Percentiles rank a stretch among this genome's conserved stretches.
Conservation (phyloP, 2,797 vertebrate genomes). For the Eospalax fontanierii region DNA sequence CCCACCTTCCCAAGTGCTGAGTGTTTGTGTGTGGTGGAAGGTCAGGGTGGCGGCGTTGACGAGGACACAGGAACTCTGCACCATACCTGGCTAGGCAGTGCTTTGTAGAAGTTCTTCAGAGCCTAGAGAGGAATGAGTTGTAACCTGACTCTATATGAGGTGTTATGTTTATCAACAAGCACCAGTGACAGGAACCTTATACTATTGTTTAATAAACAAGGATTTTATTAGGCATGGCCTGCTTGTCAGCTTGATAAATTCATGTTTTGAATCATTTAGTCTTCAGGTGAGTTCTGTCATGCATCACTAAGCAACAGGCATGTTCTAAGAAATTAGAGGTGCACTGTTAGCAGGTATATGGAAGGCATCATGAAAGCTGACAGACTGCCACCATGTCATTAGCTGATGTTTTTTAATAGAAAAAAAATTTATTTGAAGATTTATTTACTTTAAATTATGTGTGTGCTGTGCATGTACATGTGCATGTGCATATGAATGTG, state of each 20-base stretch:
- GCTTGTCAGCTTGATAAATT: constrained; percentile 40
- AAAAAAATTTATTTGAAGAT: no score
- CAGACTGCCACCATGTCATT: background rate
- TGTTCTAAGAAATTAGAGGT: background rate
- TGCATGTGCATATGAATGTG: no score
- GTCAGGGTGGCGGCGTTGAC: no score
- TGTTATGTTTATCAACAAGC: constrained; percentile 23
- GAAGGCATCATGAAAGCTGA: background rate
- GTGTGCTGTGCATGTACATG: no score
- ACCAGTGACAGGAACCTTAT: background rate
- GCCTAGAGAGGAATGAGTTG: background rate
- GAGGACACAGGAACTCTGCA: no score
- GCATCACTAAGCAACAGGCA: background rate
- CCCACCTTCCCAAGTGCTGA: background rate
- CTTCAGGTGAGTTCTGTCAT: background rate
- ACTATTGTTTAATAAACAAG: constrained; percentile 33
- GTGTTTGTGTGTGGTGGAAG: background rate
- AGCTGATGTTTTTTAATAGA: background rate
- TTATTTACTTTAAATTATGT: no score
- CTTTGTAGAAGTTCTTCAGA: background rate
- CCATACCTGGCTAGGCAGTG: background rate
- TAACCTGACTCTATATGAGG: background rate
- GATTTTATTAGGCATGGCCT: background rate
- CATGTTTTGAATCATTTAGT: constrained; percentile 29
- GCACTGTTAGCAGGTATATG: background rate